Conservation (phyloP, 2,888 invertebrate species). For the Microchrysa polita region DNA sequence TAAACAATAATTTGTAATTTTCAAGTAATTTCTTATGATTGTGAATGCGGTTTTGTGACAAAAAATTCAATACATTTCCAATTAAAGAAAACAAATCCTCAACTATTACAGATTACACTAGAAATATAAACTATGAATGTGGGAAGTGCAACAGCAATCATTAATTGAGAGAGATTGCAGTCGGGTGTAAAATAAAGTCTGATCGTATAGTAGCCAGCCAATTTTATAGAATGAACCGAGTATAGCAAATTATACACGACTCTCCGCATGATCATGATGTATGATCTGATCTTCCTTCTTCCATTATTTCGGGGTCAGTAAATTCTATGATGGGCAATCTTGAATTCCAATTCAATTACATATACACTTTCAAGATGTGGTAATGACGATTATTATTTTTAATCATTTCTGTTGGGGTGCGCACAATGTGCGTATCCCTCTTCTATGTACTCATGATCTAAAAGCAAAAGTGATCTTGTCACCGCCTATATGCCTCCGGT, state of each 20-base stretch:
- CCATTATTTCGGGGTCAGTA: not conserved
- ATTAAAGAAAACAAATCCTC: too few relatives aligned
- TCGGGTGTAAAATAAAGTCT: too few relatives aligned
- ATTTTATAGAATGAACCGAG: not conserved
- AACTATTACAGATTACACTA: too few relatives aligned
- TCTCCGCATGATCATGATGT: too few relatives aligned
- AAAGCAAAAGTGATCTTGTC: conserved; percentile 19
- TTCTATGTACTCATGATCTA: too few relatives aligned
- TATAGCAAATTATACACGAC: not conserved
- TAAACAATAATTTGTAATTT: too few relatives aligned
- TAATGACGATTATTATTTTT: conserved; percentile 25
- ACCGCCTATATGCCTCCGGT: not conserved
- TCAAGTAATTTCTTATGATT: too few relatives aligned
- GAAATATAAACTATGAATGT: conserved; percentile 15
- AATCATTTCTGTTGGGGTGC: not conserved
- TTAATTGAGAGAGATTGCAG: too few relatives aligned
- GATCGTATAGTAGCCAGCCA: conserved; percentile 19
- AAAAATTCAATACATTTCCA: too few relatives aligned
- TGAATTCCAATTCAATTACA: conserved; percentile 33
- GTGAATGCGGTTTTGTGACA: too few relatives aligned
- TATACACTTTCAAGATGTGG: not conserved
- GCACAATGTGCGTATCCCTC: conserved; percentile 3
- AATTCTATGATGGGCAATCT: conserved; percentile 29
- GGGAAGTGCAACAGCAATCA: conserved; percentile 38
- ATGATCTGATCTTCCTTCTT: not conserved